Percentiles rank a stretch among this genome's conserved stretches.
These are phyloP conservation scores for Cantharis flavilabris DNA, from an alignment of 2,888 invertebrate species.

Conservation along the genomic window DNA sequence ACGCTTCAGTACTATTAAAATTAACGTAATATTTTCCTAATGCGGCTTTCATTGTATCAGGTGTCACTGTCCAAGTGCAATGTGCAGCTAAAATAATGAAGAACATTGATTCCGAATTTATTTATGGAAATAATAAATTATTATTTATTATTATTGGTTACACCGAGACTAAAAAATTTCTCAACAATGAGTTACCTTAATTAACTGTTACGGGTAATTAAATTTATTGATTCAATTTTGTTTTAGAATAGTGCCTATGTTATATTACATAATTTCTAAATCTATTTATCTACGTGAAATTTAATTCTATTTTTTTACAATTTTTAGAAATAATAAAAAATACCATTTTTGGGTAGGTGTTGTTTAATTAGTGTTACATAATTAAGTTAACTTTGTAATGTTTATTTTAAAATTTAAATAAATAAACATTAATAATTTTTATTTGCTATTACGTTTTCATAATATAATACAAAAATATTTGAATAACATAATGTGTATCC, in stretches of 20 bases:
- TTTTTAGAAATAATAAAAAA: not conserved
- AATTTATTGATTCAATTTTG: too few relatives aligned
- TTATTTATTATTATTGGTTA: too few relatives aligned
- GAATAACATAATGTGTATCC: not conserved
- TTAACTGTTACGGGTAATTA: too few relatives aligned
- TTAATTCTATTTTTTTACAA: not conserved
- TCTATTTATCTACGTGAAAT: not conserved
- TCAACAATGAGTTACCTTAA: too few relatives aligned
- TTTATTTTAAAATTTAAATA: not conserved
- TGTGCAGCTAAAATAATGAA: conserved; percentile 49
- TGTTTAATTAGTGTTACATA: not conserved
- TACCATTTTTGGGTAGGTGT: too few relatives aligned
- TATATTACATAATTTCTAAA: too few relatives aligned
- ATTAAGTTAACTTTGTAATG: not conserved
- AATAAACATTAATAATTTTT: not conserved
- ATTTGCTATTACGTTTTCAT: not conserved
- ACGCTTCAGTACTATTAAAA: conserved; percentile 40
- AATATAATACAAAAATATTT: not conserved
- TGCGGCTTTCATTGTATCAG: conserved; percentile 46
- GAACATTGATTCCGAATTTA: too few relatives aligned
- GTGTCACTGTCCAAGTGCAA: conserved; percentile 52
- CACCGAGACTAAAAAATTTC: too few relatives aligned
- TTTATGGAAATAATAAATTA: too few relatives aligned
- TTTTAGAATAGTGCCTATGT: too few relatives aligned
- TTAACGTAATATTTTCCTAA: conserved; percentile 51